Conservation (phyloP, 2,113 vertebrate species). For the Stomatorhinus ivindoensis region DNA sequence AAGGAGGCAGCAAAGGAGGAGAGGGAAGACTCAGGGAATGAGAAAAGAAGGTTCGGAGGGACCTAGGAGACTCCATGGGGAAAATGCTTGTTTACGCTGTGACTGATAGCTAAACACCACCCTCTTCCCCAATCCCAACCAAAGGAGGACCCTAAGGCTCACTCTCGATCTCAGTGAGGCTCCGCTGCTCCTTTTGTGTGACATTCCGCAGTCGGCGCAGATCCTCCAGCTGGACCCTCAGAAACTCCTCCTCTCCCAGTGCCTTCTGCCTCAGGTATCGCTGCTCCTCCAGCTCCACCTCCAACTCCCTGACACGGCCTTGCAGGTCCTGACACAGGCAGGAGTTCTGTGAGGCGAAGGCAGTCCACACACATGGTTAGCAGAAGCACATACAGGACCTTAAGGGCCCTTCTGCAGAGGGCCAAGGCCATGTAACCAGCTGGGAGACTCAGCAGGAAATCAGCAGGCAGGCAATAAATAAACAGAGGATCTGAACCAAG, state of each 20-base stretch:
- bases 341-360: constrained; percentile 59
- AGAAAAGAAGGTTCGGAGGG: background rate
- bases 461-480: too few relatives aligned
- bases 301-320: constrained; percentile 78
- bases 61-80: background rate
- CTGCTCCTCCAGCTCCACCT: constrained; percentile 90
- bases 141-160: constrained; percentile 34
- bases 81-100: background rate
- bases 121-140: background rate
- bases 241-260: constrained; percentile 79
- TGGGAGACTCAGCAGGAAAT: background rate
- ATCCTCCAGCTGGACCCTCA: constrained; percentile 83
- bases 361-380: background rate
- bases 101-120: background rate
- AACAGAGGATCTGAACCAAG: background rate
- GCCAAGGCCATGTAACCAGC: background rate
- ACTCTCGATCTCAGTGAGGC: constrained; percentile 90
- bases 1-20: background rate
- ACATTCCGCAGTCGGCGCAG: constrained; percentile 78
- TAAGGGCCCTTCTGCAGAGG: background rate
- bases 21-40: background rate
- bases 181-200: constrained; percentile 89
- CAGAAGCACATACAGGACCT: background rate
- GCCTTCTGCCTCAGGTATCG: constrained; percentile 85
- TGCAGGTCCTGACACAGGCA: constrained; percentile 72